Evolutionary conservation across 2,888 invertebrate species (phyloP).

Genomic region (Patella caerulea): DNA sequence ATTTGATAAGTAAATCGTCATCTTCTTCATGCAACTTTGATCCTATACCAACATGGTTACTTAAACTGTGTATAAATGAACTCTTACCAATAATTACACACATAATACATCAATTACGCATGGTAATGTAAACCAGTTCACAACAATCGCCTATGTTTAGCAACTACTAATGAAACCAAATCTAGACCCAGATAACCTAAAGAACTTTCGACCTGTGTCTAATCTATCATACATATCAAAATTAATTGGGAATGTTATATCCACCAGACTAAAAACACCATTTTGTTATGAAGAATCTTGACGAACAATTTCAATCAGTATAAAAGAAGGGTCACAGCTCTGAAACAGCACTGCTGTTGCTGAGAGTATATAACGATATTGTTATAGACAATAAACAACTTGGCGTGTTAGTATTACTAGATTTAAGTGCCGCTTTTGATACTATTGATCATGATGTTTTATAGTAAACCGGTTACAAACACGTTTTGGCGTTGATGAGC

Average conservation of each 20-base stretch:
- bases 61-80: background rate
- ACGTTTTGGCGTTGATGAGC: background rate
- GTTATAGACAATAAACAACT: background rate
- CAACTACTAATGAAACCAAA: background rate
- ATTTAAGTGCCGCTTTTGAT: slow-evolving; percentile 1
- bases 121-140: too few species aligned
- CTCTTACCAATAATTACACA: background rate
- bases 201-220: background rate
- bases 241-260: too few species aligned
- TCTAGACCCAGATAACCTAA: background rate
- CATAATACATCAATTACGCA: background rate
- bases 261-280: too few species aligned
- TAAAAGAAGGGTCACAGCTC: too few species aligned
- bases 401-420: background rate
- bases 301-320: too few species aligned
- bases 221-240: background rate
- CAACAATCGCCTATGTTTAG: background rate
- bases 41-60: background rate
- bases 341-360: too few species aligned
- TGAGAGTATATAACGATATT: too few species aligned
- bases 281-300: too few species aligned
- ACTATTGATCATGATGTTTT: background rate
- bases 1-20: too few species aligned
- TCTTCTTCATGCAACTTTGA: background rate
- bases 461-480: background rate